Base-by-base conservation (phyloP, 2,113 vertebrate genomes). In the Tenrec ecaudatus region DNA sequence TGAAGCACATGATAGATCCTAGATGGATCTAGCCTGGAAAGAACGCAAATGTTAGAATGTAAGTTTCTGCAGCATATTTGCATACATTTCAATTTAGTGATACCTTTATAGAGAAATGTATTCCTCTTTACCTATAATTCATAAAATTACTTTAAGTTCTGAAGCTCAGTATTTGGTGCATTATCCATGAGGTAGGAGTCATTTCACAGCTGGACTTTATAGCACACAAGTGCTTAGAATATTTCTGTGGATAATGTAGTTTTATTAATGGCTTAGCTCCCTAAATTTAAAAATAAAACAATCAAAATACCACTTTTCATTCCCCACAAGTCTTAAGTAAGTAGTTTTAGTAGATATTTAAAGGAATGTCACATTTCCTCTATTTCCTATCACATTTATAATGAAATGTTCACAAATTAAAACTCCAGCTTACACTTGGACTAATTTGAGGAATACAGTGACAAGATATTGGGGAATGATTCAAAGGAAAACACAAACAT, bases 101-200 rank as follows among this genome's bases (percentile, higher is more conserved):
- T 81, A 90, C 36, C 86, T 95, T 96, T 80, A 89, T 94, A 95
- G 87, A 92, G 73, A 96, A 93, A 94, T 95, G 68, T 96, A 92
- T 92, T 94, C 83, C 82, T 96, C 83, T 94, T 31, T 11, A 89
- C 77, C 81, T 71, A 94, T 86, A 95, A 94, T 94, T 97, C 92
- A 96, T 93, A 92, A 96, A 96, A 95, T 96, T 95, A 86, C 93
- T 95, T 94, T 91, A 90, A 95, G 96, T 95, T 96, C 83, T 92
- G 29, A 57, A 80, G 93, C 88, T 91, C 94, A 89, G n/a, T 93
- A 79, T 81, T 95, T 92, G 86, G 94, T 97, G 88, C 90, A 95
- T 96, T 95, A 96, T 95, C 92, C 84, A 95, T 96, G 96, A 96
- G 88, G 82, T 85, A 93, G 73, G 83, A 88, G 82, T 81, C 29